Evolutionary conservation across 1,140 invertebrate species (phyloP), one percentile per base, ranked within the genome.

Genomic region (Drosophila insularis): DNA sequence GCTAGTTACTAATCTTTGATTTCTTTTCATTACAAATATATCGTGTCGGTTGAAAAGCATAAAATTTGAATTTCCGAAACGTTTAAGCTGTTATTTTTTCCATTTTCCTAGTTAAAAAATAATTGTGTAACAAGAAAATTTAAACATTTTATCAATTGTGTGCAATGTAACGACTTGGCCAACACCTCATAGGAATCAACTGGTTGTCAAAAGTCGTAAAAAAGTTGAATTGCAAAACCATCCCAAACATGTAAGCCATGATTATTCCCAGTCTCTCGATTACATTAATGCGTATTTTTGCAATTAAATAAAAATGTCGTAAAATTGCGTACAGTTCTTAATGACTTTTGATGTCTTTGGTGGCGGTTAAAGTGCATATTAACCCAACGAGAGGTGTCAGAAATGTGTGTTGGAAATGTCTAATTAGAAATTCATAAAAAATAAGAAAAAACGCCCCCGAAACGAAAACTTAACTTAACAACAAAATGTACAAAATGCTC

Each of bases 281-380:
- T 69, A 75, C 63, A 62, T 60, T 68, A 77, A 73, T 80, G 81
- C 65, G 56, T 65, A 74, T 73, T 75, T 71, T 78, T 78, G 81
- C 81, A 86, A 85, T 85, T 85, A 86, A 81, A 85, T 85, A 86
- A 86, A 85, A 86, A 81, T 78, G 79, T 81, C 81, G 81, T 85
- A 86, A 85, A 85, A 81, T 74, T 58, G 67, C 76, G 63, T 21
- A 46, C 61, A 35, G 54, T 60, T 58, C 58, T 86, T 85, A 74
- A 85, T 64, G 80, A 79, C 54, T 50, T 46, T 62, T 6, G 58
- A 61, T 54, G 60, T 32, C 54, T 54, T 58, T 13, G 10, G 35
- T 10, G 69, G 63, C 55, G 14, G 14, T 31, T 19, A 17, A 50
- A 32, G n/a, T 39, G 17, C 21, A 37, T 56, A 50, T 68, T 63